phyloP scores from a whole-genome alignment of 2,797 vertebrate genomes.

The Bryconaethiops microstoma region DNA sequence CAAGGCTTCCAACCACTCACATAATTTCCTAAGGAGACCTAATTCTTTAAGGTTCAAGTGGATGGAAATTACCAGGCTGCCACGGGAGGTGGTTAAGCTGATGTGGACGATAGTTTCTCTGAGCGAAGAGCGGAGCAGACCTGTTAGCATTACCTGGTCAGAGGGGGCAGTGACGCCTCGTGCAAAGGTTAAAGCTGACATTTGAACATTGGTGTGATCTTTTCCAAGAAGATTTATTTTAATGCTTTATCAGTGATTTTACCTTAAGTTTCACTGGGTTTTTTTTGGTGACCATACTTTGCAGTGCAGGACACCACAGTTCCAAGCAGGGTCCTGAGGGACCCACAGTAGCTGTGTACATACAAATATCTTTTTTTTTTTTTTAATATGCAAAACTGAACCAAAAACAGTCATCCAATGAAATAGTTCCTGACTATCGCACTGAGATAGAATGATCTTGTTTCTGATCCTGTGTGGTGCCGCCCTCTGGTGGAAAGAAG shows the following conservation, averaged over 20 bases:
- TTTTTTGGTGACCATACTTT: not conserved
- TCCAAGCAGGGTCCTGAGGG: no score
- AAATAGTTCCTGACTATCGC: no score
- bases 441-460: no score
- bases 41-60: conserved; percentile 73
- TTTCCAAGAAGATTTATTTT: not conserved
- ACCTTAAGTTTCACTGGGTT: not conserved
- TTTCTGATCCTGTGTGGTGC: conserved; percentile 55
- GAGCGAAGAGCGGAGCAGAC: conserved; percentile 29
- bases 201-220: not conserved
- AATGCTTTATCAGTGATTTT: not conserved
- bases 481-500: conserved; percentile 67
- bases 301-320: not conserved
- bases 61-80: conserved; percentile 60
- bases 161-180: not conserved
- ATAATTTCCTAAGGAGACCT: conserved; percentile 74
- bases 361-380: no score
- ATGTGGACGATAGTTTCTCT: conserved; percentile 3
- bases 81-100: conserved; percentile 47
- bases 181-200: not conserved
- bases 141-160: conserved; percentile 21
- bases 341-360: no score
- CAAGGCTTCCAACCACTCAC: conserved; percentile 66
- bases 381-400: no score
- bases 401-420: no score